Percentiles rank a stretch among this genome's conserved stretches.
Evolutionary conservation across 2,113 vertebrate genomes (phyloP).

Genomic region (Petaurus breviceps): DNA sequence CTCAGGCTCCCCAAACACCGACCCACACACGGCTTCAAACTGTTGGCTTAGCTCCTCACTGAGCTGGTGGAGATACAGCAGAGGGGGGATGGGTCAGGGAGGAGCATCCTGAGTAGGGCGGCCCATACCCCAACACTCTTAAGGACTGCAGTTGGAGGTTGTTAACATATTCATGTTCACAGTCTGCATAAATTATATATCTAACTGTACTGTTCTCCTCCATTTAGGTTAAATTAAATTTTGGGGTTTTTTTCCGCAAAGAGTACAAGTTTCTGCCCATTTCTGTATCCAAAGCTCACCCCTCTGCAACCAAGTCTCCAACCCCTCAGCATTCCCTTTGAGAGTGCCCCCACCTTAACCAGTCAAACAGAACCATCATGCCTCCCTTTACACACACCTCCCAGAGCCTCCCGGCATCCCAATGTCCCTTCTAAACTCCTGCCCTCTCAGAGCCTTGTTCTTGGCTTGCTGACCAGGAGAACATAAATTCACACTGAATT

Average conservation of each 20-base stretch:
- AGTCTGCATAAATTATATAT: background rate
- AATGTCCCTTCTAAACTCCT: conserved; percentile 21
- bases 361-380: background rate
- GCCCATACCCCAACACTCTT: background rate
- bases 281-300: background rate
- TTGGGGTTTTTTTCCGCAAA: background rate
- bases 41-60: conserved; percentile 94
- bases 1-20: conserved; percentile 96
- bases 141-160: background rate
- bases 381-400: background rate
- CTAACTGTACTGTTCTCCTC: background rate
- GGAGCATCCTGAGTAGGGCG: background rate
- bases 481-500: background rate
- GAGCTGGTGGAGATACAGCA: conserved; percentile 84
- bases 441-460: background rate
- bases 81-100: accelerated
- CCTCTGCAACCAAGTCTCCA: background rate
- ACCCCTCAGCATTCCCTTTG: background rate
- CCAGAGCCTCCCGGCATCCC: accelerated
- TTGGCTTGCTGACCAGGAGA: background rate
- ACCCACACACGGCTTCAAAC: conserved; percentile 96
- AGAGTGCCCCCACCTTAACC: background rate
- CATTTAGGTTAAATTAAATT: background rate
- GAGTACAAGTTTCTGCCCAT: background rate
- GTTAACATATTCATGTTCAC: background rate